phyloP scores from a whole-genome alignment of 1,140 invertebrate genomes.

The Brachionus calyciflorus region DNA sequence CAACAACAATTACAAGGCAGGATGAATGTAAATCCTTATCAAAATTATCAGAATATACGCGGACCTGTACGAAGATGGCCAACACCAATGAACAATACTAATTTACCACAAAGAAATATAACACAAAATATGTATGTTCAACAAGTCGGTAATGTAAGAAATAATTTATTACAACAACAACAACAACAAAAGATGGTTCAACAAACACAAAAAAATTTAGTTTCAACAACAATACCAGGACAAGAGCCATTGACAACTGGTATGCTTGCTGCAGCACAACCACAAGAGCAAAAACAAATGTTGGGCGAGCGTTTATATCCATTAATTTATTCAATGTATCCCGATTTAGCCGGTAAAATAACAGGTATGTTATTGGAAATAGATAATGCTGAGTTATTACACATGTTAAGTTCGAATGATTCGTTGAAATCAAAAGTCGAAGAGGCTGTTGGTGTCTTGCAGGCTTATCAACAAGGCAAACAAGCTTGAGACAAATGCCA shows the following conservation, averaged over 20 bases:
- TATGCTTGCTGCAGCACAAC: slow-evolving; percentile 6
- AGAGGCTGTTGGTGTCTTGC: slow-evolving; percentile 48
- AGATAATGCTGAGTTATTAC: slow-evolving; percentile 95
- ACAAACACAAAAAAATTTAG: neutral
- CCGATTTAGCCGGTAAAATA: slow-evolving; percentile 90
- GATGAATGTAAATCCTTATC: neutral
- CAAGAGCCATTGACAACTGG: slow-evolving; percentile 41
- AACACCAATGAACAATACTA: neutral
- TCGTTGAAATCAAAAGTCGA: slow-evolving; percentile 81
- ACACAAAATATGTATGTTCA: slow-evolving; percentile 1
- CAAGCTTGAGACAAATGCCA: too few species aligned
- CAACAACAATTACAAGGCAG: neutral
- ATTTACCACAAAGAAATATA: neutral
- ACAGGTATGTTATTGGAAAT: slow-evolving; percentile 99
- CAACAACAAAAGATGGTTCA: neutral
- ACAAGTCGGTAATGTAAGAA: neutral
- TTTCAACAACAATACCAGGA: neutral
- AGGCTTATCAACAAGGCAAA: slow-evolving; percentile 25
- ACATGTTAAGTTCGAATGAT: slow-evolving; percentile 95
- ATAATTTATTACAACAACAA: slow-evolving; percentile 1
- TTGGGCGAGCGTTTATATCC: slow-evolving; percentile 95
- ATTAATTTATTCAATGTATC: slow-evolving; percentile 86
- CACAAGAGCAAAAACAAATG: slow-evolving; percentile 91
- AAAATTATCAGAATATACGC: neutral
- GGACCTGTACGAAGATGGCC: neutral